These are phyloP conservation scores for Phacellophora camtschatica DNA, from an alignment of 30 jellyfish, hydroid and myxozoan genomes.

Conservation along the genomic window DNA sequence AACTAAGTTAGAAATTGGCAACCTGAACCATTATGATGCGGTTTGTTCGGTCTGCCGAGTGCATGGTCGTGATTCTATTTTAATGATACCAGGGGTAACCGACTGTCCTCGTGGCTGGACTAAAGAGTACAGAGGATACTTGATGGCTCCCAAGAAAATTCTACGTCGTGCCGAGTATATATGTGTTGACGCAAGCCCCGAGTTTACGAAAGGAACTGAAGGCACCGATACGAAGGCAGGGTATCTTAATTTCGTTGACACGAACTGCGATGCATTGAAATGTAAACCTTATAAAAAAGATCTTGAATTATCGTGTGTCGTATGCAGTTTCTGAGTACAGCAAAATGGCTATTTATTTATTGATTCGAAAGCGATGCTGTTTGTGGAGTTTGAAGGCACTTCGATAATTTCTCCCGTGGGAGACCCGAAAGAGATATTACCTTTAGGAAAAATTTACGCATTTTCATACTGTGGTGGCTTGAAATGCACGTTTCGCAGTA, in stretches of 20 bases:
- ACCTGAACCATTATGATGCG: constrained; percentile 54
- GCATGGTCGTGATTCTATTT: constrained; percentile 52
- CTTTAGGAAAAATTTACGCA: too few species aligned
- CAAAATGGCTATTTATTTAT: background rate
- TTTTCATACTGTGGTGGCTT: too few species aligned
- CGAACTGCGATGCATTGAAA: constrained; percentile 76
- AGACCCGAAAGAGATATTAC: too few species aligned
- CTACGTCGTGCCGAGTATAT: constrained; percentile 89
- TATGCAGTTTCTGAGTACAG: constrained; percentile 79
- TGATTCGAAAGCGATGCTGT: too few species aligned
- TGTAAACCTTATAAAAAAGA: constrained; percentile 65
- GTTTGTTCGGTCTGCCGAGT: constrained; percentile 83
- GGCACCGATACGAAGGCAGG: constrained; percentile 66
- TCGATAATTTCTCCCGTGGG: too few species aligned
- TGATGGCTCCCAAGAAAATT: constrained; percentile 88
- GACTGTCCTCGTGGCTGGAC: constrained; percentile 89
- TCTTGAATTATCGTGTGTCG: constrained; percentile 85
- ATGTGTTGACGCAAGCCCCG: constrained; percentile 91
- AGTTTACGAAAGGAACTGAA: constrained; percentile 32
- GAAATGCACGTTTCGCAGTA: too few species aligned
- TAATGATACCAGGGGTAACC: constrained; percentile 92
- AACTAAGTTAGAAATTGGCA: background rate
- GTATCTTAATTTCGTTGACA: constrained; percentile 83
- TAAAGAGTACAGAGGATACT: constrained; percentile 83
- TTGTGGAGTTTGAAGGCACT: too few species aligned